Conservation (phyloP, 2,113 vertebrate species). For the Oncorhynchus gorbuscha region DNA sequence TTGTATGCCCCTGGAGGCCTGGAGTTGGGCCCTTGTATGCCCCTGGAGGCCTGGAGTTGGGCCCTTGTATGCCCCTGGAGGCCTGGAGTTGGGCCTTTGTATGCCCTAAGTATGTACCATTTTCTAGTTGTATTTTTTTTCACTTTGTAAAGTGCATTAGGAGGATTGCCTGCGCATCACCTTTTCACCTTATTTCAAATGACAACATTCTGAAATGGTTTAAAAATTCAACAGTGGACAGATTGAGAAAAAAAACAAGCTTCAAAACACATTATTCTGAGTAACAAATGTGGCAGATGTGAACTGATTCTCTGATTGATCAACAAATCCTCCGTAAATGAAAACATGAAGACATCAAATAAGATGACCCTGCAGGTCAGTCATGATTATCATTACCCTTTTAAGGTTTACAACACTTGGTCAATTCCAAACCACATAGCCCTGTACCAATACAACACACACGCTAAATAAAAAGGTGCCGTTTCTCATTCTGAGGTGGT, state of each 20-base stretch:
- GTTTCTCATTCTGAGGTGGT: slow-evolving; percentile 36
- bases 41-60: not conserved
- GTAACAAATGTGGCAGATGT: slow-evolving; percentile 43
- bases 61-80: not conserved
- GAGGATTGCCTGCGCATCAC: slow-evolving; percentile 14
- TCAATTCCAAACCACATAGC: slow-evolving; percentile 26
- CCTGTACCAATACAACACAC: slow-evolving; percentile 59
- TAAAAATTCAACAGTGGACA: not conserved
- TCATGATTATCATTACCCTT: slow-evolving; percentile 56
- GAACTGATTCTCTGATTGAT: slow-evolving; percentile 5
- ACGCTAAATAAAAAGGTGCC: slow-evolving; percentile 33
- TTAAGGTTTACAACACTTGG: slow-evolving; percentile 31
- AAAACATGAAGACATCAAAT: not conserved
- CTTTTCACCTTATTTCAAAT: not conserved
- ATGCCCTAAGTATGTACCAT: not conserved
- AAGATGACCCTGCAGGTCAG: slow-evolving; percentile 38
- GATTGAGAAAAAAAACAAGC: not conserved
- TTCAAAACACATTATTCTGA: slow-evolving; percentile 11
- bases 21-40: not conserved
- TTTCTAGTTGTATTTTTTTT: slow-evolving; percentile 3
- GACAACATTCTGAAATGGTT: not conserved
- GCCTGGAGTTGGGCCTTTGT: not conserved
- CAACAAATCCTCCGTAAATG: not conserved
- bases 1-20: not conserved
- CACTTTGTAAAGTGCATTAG: slow-evolving; percentile 6